Percentiles rank a stretch among this genome's conserved stretches.
phyloP scores from a whole-genome alignment of 2,113 vertebrate genomes.

The Cyprinodon tularosa region DNA sequence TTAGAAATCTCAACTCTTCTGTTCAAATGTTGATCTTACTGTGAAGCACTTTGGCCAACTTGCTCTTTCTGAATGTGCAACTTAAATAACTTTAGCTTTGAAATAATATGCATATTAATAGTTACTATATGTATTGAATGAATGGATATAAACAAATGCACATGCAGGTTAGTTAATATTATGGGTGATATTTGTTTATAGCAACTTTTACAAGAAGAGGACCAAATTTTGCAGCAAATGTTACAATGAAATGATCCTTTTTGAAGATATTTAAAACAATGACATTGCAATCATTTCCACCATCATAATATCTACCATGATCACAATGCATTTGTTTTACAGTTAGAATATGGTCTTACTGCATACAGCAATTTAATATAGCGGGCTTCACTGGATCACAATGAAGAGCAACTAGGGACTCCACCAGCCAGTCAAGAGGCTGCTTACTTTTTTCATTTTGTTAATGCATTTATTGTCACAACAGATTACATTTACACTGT shows the following conservation, averaged over 20 bases:
- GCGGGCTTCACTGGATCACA: constrained; percentile 3
- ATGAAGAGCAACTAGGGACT: constrained; percentile 13
- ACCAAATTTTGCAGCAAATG: too few relatives aligned
- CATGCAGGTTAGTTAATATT: too few relatives aligned
- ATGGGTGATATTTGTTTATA: too few relatives aligned
- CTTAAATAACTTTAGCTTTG: neutral
- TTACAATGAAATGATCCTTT: too few relatives aligned
- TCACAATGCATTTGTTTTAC: constrained; percentile 2
- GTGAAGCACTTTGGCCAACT: too few relatives aligned
- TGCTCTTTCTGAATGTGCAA: neutral
- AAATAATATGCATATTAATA: neutral
- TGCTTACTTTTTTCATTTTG: constrained; percentile 54
- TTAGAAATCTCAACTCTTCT: too few relatives aligned
- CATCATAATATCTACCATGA: neutral
- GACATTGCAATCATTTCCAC: too few relatives aligned
- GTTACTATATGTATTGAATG: too few relatives aligned
- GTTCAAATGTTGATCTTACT: too few relatives aligned
- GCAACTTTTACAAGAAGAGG: too few relatives aligned
- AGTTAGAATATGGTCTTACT: constrained; percentile 17
- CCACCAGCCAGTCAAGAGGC: constrained; percentile 31
- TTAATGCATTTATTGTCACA: constrained; percentile 91
- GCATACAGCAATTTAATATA: constrained; percentile 11
- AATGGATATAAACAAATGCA: too few relatives aligned
- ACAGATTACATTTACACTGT: constrained; percentile 90
- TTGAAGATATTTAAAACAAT: too few relatives aligned